Percentiles rank a stretch among this genome's conserved stretches.
These are phyloP conservation scores for Xiphophorus couchianus DNA, from an alignment of 2,113 vertebrate genomes.

Conservation along the genomic window DNA sequence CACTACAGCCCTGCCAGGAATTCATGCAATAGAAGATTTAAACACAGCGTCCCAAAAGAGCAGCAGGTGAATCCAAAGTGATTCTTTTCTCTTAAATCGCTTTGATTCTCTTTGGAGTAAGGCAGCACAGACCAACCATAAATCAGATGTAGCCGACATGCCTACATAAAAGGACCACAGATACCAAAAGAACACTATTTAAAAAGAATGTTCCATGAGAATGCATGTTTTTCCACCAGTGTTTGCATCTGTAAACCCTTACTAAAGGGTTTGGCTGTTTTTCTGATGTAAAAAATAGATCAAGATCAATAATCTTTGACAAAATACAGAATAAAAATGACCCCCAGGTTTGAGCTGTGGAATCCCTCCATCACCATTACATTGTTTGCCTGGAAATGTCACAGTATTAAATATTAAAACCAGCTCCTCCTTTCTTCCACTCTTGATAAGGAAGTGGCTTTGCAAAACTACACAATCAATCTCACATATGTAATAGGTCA, in stretches of 20 bases:
- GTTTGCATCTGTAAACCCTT: neutral
- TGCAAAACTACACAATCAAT: no score
- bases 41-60: slow-evolving; percentile 19
- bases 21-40: neutral
- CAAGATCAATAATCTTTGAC: no score
- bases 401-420: no score
- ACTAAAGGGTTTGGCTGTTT: no score
- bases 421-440: no score
- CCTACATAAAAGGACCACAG: slow-evolving; percentile 30
- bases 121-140: slow-evolving; percentile 38
- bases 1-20: neutral
- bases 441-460: no score
- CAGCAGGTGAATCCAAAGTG: slow-evolving; percentile 38
- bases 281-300: no score
- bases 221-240: slow-evolving; percentile 6
- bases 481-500: neutral
- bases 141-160: slow-evolving; percentile 48
- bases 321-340: no score
- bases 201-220: slow-evolving; percentile 28
- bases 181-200: slow-evolving; percentile 44
- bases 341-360: no score
- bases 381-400: neutral
- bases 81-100: slow-evolving; percentile 23
- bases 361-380: no score
- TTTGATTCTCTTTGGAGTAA: slow-evolving; percentile 30